Evolutionary conservation across 2,888 invertebrate genomes (phyloP), one percentile per base, ranked within the genome.

Genomic region (Xanthia icteritia): DNA sequence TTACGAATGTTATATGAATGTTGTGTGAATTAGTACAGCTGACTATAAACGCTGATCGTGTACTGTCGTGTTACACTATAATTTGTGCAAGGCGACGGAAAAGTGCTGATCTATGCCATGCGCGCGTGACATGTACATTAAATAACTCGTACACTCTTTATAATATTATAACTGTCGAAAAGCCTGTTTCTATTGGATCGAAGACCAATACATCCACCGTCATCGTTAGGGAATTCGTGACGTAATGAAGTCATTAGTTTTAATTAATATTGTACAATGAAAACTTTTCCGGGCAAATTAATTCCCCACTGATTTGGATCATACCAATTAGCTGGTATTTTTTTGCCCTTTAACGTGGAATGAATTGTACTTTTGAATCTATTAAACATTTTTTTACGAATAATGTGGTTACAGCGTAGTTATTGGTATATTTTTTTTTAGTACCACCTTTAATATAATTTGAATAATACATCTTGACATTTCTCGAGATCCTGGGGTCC

Each of bases 221-320:
- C 20, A 61, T 20, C 31, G 61, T 61, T 61, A 20, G 42, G 36
- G 27, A 76, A 54, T 61, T 69, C 17, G 6, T 65, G 54, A 60
- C 56, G 54, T 42, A 58, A 70, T 23, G 63, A 45, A 31, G 51
- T 63, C 58, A 64, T 82, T 70, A 73, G 4, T 63, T 58, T 48
- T 39, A 67, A 64, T 84, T 84, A 84, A 80, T 68, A 66, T 70
- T 45, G 61, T 69, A 60, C 72, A 66, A 23, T 63, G 51, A 70
- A 76, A 80, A 76, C 51, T 84, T 80, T 82, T 83, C 73, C 64
- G 36, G 61, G 23, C 4, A 69, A 75, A 76, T 67, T 64, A 54
- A 83, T 84, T 80, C 76, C 76, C 81, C 31, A 31, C 23, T 63
- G 83, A 73, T 84, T 73, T 42, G 65, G 69, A 66, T 63, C 51